Base-by-base conservation (phyloP, 2,113 vertebrate genomes). In the Pelvicachromis taeniatus region DNA sequence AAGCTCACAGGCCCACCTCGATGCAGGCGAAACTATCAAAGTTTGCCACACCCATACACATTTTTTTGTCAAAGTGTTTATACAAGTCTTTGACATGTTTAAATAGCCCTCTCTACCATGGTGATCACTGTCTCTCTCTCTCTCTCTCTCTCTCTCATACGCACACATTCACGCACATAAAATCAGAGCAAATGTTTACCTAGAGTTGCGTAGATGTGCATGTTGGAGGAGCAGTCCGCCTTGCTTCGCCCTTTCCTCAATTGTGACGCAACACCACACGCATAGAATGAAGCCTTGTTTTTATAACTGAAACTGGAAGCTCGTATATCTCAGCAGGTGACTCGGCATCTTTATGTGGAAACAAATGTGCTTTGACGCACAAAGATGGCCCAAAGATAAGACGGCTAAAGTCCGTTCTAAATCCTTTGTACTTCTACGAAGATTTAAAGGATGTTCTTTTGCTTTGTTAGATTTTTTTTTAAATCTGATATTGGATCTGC, bases 161-260 rank as follows among this genome's bases (percentile, higher is more conserved):
- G 38, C 80, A 59, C 83, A 14, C 31, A 50, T 40, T 48, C 40
- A 35, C 29, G 12, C 8, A 58, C 45, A 38, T 38, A 75, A 29
- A 54, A 6, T 13, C 1, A 61, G n/a, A 56, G 70, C 65, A 31
- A 90, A 81, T 83, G 81, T 92, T 91, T 87, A 84, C 80, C 63
- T 80, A 45, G 7, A 70, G 58, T 90, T 90, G 89, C 89, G 91
- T 92, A 86, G 59, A 23, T 88, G 73, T 80, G 48, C 63, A 59
- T 78, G 78, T 54, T 17, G n/a, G 70, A 80, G 82, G 77, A 81
- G 79, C 16, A 81, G 68, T 65, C 77, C 84, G 77, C 90, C n/a
- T 88, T 26, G 75, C 85, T 88, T 90, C 81, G 10, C 90, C 87
- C 33, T 88, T 87, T 45, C 45, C 52, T 77, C 19, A 29, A 17